Percentiles rank a stretch among this genome's conserved stretches.
Conservation (phyloP, 2,113 vertebrate species). For the Chloropsis cyanopogon region DNA sequence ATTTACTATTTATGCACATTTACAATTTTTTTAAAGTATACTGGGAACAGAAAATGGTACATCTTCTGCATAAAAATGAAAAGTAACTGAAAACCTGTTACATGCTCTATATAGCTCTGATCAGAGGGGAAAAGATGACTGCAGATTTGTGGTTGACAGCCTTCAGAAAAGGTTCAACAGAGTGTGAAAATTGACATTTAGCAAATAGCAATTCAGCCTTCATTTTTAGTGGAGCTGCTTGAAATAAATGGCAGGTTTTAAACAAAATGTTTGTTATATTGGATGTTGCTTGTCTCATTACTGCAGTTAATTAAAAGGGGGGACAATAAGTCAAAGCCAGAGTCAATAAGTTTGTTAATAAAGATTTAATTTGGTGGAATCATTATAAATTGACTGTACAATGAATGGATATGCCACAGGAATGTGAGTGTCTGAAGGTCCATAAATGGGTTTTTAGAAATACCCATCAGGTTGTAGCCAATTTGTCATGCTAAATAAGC, state of each 20-base stretch:
- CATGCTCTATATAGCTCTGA: neutral
- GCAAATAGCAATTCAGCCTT: constrained; percentile 16
- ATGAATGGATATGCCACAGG: constrained; percentile 10
- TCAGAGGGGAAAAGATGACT: neutral
- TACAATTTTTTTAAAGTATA: neutral
- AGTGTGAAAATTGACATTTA: constrained; percentile 62
- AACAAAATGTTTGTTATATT: constrained; percentile 13
- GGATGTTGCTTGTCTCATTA: constrained; percentile 44
- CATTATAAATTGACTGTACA: constrained; percentile 49
- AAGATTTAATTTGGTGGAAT: constrained; percentile 45
- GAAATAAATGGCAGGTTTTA: constrained; percentile 32
- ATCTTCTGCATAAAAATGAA: constrained; percentile 13
- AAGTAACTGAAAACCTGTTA: constrained; percentile 22
- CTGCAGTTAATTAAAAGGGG: constrained; percentile 61
- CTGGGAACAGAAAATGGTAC: neutral
- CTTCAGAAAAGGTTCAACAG: constrained; percentile 49
- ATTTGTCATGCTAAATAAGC: constrained; percentile 13
- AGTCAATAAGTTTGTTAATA: constrained; percentile 52
- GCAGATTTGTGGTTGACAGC: constrained; percentile 30
- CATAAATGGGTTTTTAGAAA: constrained; percentile 33
- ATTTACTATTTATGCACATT: neutral
- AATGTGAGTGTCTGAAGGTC: neutral
- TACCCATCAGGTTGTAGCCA: constrained; percentile 27
- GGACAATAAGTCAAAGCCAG: neutral
- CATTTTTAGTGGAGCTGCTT: neutral